Conservation (phyloP, 37 sponge, comb jelly and placozoan genomes). For the Ephydatia muelleri region DNA sequence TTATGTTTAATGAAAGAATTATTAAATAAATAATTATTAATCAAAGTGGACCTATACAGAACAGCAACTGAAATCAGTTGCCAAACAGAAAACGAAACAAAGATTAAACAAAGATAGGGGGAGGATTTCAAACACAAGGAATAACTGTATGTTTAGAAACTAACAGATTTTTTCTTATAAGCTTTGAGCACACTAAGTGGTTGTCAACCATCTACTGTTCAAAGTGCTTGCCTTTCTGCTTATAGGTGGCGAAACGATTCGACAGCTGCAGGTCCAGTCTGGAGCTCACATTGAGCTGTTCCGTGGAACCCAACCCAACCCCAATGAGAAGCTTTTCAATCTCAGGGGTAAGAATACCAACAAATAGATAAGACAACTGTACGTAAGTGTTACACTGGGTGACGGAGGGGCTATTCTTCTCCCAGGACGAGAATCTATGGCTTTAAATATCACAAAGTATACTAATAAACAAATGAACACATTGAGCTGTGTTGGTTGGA, state of each 20-base stretch:
- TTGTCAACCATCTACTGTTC: background rate
- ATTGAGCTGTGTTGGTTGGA: too few relatives aligned
- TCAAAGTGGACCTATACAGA: too few relatives aligned
- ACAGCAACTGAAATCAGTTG: too few relatives aligned
- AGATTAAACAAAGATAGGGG: background rate
- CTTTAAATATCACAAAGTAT: too few relatives aligned
- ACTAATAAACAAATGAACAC: too few relatives aligned
- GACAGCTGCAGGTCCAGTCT: conserved; percentile 85
- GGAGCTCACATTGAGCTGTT: conserved; percentile 95
- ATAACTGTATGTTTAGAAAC: background rate
- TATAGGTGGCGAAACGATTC: conserved; percentile 97
- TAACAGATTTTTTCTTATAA: background rate
- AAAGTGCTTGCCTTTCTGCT: background rate
- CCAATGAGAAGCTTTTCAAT: conserved; percentile 83
- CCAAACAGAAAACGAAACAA: too few relatives aligned
- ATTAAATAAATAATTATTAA: background rate
- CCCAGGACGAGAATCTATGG: too few relatives aligned
- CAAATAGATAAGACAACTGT: background rate
- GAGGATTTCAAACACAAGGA: background rate
- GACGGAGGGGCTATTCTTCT: background rate
- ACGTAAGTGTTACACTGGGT: background rate
- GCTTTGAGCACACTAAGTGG: background rate
- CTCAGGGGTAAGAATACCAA: conserved; percentile 65
- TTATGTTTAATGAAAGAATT: background rate
- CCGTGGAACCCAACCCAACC: conserved; percentile 70